A percentile compares a stretch with the other conserved stretches of the same genome.
Conservation (phyloP, 2,113 vertebrate genomes). For the Acrocephalus arundinaceus region DNA sequence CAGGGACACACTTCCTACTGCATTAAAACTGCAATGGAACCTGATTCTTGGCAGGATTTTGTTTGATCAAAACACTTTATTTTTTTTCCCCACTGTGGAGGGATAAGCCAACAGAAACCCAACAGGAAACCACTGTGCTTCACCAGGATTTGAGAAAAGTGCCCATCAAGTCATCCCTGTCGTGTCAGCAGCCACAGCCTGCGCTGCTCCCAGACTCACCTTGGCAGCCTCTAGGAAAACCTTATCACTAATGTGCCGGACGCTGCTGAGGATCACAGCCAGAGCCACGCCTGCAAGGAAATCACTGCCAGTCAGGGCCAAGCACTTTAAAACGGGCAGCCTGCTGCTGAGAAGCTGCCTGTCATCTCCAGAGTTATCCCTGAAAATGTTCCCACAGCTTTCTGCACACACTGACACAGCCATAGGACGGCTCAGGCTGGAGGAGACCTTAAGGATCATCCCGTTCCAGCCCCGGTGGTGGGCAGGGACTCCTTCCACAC, state of each 20-base stretch:
- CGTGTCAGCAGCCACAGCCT: neutral
- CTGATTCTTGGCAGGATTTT: too few species aligned
- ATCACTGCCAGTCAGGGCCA: neutral
- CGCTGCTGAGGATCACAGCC: conserved; percentile 92
- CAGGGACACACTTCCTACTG: neutral
- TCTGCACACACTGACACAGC: neutral
- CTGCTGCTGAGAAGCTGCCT: neutral
- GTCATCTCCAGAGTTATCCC: rapidly evolving
- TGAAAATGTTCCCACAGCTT: rapidly evolving
- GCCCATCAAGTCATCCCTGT: neutral
- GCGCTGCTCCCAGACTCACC: conserved; percentile 72
- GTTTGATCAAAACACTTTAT: neutral
- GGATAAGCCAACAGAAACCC: neutral
- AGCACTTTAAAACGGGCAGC: rapidly evolving
- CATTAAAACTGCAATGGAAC: neutral
- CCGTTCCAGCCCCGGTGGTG: rapidly evolving
- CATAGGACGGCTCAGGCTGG: rapidly evolving
- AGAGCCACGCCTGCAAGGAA: conserved; percentile 86
- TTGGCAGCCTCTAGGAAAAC: conserved; percentile 97
- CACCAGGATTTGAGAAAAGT: neutral
- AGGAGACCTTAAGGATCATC: rapidly evolving
- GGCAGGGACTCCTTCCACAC: neutral
- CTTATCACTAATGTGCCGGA: conserved; percentile 91
- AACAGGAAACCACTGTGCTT: neutral
- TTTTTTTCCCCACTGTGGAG: rapidly evolving